Percentiles rank a stretch among this genome's conserved stretches.
Evolutionary conservation across 2,113 vertebrate genomes (phyloP).

Genomic region (Odocoileus hemionus): DNA sequence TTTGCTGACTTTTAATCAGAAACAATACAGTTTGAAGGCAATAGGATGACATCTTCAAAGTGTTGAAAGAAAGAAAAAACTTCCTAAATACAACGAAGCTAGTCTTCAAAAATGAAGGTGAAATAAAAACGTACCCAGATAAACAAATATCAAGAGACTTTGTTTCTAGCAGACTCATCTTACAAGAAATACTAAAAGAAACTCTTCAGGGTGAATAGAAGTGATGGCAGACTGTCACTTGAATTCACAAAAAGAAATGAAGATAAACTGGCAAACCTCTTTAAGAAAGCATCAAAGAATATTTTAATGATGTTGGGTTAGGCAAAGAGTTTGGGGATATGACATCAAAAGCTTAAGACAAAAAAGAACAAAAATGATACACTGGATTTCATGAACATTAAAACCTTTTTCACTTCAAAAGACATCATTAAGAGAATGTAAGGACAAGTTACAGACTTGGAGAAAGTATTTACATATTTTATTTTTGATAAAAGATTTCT

Average conservation of each 20-base stretch:
- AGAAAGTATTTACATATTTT: conserved; percentile 26
- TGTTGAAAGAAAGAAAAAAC: neutral
- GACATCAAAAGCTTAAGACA: conserved; percentile 22
- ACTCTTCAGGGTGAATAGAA: neutral
- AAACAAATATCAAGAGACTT: neutral
- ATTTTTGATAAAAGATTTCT: conserved; percentile 19
- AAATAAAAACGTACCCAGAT: neutral
- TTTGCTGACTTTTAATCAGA: conserved; percentile 27
- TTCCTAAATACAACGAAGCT: neutral
- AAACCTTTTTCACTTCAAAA: neutral
- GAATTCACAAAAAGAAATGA: conserved; percentile 1
- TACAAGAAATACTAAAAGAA: neutral
- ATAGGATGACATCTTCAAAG: conserved; percentile 27
- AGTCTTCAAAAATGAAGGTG: neutral
- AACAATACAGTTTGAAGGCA: neutral
- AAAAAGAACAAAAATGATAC: conserved; percentile 8
- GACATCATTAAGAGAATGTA: conserved; percentile 4
- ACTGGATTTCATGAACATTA: conserved; percentile 1
- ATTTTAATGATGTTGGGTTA: conserved; percentile 15
- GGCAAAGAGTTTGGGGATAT: neutral
- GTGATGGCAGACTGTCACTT: neutral
- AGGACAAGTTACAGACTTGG: neutral
- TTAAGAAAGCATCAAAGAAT: neutral
- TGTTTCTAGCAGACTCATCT: neutral
- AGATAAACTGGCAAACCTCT: neutral